These are phyloP conservation scores for Pluvialis apricaria DNA, from an alignment of 2,113 vertebrate genomes.

Conservation along the genomic window DNA sequence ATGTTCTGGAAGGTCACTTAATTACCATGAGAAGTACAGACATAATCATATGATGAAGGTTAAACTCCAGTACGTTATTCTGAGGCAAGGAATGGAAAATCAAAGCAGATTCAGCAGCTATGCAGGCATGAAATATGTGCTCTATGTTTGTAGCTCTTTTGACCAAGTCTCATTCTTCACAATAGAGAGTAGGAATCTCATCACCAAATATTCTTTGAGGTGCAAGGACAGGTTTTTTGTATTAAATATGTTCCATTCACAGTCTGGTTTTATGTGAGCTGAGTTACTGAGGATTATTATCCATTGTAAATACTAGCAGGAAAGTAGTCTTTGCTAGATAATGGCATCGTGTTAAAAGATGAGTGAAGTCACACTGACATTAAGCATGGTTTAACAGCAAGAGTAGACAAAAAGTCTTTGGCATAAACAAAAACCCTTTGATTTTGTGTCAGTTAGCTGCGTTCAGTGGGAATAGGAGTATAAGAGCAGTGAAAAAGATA, in stretches of 20 bases:
- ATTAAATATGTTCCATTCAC: neutral
- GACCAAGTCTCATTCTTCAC: neutral
- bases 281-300: neutral
- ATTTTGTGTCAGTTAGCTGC: conserved; percentile 7
- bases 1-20: conserved; percentile 54
- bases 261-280: neutral
- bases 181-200: neutral
- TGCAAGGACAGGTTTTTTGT: neutral
- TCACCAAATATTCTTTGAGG: neutral
- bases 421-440: neutral
- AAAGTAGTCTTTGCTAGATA: neutral
- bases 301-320: neutral
- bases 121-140: neutral
- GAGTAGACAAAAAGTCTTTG: neutral
- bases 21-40: conserved; percentile 39
- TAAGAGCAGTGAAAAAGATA: neutral
- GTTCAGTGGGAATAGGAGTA: neutral
- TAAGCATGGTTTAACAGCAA: neutral
- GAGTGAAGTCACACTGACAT: neutral
- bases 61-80: conserved; percentile 4
- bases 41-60: conserved; percentile 46
- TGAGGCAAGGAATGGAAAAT: neutral
- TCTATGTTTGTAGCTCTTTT: neutral
- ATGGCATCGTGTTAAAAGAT: neutral
- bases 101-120: neutral